phyloP scores from a whole-genome alignment of 35 echinoderm and acorn worm species.

The Diadema setosum region DNA sequence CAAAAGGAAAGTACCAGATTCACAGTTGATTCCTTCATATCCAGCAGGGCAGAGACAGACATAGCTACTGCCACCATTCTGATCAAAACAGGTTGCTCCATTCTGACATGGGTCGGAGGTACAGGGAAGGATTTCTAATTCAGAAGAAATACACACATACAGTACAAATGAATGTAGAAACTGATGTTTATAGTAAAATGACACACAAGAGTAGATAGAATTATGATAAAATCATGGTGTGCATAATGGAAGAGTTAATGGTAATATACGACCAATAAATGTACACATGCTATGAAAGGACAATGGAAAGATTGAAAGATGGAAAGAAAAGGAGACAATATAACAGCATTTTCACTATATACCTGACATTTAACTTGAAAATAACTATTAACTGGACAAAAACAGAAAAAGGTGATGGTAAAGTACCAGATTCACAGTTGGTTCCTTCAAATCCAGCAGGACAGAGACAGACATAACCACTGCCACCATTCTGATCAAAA shows the following conservation, averaged over 20 bases:
- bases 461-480: slow-evolving; percentile 41
- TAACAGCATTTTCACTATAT: background rate
- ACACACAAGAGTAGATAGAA: no score
- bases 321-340: no score
- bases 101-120: background rate
- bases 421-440: slow-evolving; percentile 50
- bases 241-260: background rate
- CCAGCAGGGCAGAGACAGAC: background rate
- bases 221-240: background rate
- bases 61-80: background rate
- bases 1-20: background rate
- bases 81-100: background rate
- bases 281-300: no score
- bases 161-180: background rate
- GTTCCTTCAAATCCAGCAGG: slow-evolving; percentile 9
- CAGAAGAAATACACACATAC: background rate
- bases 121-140: slow-evolving; percentile 6
- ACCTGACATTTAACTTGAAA: background rate
- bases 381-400: no score
- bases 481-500: background rate
- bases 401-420: background rate
- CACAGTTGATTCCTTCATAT: background rate
- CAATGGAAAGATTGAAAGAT: no score
- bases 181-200: background rate
- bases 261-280: background rate